phyloP scores from a whole-genome alignment of 2,797 vertebrate genomes.

The Acanthurus leucopareius region DNA sequence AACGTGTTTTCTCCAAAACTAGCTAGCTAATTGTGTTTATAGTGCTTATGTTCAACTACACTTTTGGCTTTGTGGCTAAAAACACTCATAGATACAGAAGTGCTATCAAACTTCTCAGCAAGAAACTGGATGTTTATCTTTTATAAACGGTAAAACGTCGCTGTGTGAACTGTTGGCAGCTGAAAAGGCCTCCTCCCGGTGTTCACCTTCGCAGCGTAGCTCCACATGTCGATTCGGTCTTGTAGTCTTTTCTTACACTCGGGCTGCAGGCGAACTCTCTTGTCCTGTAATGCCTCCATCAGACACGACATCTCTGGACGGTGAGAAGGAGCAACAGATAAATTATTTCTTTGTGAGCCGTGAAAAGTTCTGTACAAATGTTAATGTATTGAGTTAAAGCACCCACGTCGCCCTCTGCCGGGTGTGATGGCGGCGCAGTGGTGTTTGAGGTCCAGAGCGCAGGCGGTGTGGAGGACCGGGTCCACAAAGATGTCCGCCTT shows the following conservation, averaged over 20 bases:
- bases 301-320: conserved; percentile 96
- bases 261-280: conserved; percentile 93
- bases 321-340: not conserved
- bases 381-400: not conserved
- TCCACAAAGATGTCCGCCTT: conserved; percentile 99
- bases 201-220: conserved; percentile 93
- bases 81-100: too few species aligned
- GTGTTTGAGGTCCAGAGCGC: conserved; percentile 97
- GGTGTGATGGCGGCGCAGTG: conserved; percentile 96
- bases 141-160: too few species aligned
- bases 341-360: not conserved
- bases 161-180: too few species aligned
- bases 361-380: not conserved
- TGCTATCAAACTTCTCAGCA: too few species aligned
- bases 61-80: too few species aligned
- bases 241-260: conserved; percentile 98
- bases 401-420: conserved; percentile 94
- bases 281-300: conserved; percentile 96
- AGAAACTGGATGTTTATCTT: too few species aligned
- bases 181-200: not conserved
- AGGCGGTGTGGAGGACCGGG: conserved; percentile 96
- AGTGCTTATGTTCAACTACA: too few species aligned
- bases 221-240: conserved; percentile 99
- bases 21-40: too few species aligned
- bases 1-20: too few species aligned